phyloP scores from a whole-genome alignment of 2,888 invertebrate species.

The Andrena haemorrhoa region DNA sequence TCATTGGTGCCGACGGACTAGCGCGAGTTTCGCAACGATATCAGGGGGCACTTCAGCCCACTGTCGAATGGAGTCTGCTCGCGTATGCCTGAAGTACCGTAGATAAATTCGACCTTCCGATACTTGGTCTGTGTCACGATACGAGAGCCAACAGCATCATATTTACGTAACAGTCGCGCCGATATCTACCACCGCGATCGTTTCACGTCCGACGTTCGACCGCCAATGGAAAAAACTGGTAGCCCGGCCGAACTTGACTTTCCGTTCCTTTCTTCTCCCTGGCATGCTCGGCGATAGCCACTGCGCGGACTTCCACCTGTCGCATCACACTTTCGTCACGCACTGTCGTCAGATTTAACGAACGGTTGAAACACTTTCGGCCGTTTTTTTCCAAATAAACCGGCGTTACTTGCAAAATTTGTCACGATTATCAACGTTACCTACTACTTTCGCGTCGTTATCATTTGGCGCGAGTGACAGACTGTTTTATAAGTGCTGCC shows the following conservation, averaged over 20 bases:
- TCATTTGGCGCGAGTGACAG: background rate
- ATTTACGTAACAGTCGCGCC: background rate
- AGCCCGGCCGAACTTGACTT: too few relatives aligned
- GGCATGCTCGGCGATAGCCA: too few relatives aligned
- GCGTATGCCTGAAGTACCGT: background rate
- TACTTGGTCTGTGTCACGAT: background rate
- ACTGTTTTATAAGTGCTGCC: background rate
- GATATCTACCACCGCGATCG: background rate
- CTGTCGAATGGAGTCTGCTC: too few relatives aligned
- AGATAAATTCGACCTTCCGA: slow-evolving; percentile 17
- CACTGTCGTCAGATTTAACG: background rate
- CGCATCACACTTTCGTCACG: too few relatives aligned
- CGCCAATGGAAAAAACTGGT: too few relatives aligned
- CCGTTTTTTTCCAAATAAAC: too few relatives aligned
- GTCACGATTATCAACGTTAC: too few relatives aligned
- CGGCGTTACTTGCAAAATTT: background rate
- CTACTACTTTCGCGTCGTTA: too few relatives aligned
- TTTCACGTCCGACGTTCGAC: background rate
- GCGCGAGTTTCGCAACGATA: background rate
- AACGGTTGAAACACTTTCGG: too few relatives aligned
- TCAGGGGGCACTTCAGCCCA: background rate
- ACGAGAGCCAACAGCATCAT: background rate
- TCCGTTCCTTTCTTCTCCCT: too few relatives aligned
- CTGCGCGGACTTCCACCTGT: too few relatives aligned
- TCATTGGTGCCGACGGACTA: too few relatives aligned